Evolutionary conservation across 1,140 invertebrate species (phyloP).

Genomic region (Phthorimaea operculella): DNA sequence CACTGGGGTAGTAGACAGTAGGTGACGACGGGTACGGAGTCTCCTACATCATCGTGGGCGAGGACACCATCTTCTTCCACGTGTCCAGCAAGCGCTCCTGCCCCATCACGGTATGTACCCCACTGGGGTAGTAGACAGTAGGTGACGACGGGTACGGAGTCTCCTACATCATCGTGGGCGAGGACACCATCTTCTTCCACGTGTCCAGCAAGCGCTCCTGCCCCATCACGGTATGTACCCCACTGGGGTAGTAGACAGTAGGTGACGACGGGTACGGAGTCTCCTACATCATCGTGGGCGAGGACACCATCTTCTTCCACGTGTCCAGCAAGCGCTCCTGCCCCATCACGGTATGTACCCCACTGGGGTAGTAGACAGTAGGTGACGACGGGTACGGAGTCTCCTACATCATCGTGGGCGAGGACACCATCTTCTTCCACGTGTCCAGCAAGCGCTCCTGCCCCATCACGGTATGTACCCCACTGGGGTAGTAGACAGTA

Average conservation of each 20-base stretch:
- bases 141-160: constrained; percentile 99
- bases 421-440: constrained; percentile 96
- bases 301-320: constrained; percentile 96
- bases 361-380: no score
- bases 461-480: constrained; percentile 85
- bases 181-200: constrained; percentile 96
- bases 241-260: no score
- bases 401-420: constrained; percentile 97
- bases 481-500: no score
- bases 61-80: constrained; percentile 96
- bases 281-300: constrained; percentile 97
- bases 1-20: constrained; percentile 98
- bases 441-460: constrained; percentile 95
- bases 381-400: constrained; percentile 99
- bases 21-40: constrained; percentile 99
- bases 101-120: constrained; percentile 85
- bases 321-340: constrained; percentile 95
- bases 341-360: constrained; percentile 85
- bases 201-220: constrained; percentile 95
- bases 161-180: constrained; percentile 97
- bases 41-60: constrained; percentile 97
- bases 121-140: no score
- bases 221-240: constrained; percentile 85
- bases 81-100: constrained; percentile 95
- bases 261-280: constrained; percentile 99